These are phyloP conservation scores for Acleris literana DNA, from an alignment of 2,888 invertebrate genomes.

Conservation along the genomic window DNA sequence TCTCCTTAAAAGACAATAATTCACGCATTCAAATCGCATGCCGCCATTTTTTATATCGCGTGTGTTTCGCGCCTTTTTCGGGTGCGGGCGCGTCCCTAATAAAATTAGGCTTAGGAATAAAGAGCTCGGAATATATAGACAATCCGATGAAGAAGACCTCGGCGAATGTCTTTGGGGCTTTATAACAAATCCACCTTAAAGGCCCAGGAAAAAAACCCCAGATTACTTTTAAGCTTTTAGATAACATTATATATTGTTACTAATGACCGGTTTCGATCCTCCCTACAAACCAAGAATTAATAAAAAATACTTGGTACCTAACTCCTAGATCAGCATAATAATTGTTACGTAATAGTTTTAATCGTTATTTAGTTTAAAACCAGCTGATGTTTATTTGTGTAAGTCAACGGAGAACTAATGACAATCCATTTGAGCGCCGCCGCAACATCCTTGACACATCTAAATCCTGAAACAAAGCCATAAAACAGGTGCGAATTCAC, in stretches of 20 bases:
- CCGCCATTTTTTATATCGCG: constrained; percentile 84
- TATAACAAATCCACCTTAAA: no score
- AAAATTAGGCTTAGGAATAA: constrained; percentile 76
- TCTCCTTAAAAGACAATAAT: constrained; percentile 80
- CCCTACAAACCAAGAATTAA: no score
- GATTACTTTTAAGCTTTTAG: no score
- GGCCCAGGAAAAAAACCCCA: no score
- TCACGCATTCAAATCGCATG: constrained; percentile 82
- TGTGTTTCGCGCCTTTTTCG: constrained; percentile 84
- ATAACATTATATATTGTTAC: no score
- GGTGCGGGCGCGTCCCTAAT: constrained; percentile 81
- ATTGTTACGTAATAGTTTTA: no score
- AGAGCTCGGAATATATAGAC: constrained; percentile 60
- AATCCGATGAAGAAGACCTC: constrained; percentile 23
- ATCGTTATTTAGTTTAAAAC: no score
- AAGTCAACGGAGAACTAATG: constrained; percentile 8
- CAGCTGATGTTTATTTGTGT: background rate
- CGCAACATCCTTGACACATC: constrained; percentile 27
- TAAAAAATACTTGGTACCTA: no score
- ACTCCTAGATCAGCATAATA: no score
- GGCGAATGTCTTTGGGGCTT: background rate
- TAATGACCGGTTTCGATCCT: no score
- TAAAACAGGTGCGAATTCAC: constrained; percentile 42
- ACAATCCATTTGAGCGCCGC: constrained; percentile 26
- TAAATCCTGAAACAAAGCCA: constrained; percentile 34